Evolutionary conservation across 2,797 vertebrate genomes (phyloP), one percentile per base, ranked within the genome.

Genomic region (Eurystomus glaucurus): DNA sequence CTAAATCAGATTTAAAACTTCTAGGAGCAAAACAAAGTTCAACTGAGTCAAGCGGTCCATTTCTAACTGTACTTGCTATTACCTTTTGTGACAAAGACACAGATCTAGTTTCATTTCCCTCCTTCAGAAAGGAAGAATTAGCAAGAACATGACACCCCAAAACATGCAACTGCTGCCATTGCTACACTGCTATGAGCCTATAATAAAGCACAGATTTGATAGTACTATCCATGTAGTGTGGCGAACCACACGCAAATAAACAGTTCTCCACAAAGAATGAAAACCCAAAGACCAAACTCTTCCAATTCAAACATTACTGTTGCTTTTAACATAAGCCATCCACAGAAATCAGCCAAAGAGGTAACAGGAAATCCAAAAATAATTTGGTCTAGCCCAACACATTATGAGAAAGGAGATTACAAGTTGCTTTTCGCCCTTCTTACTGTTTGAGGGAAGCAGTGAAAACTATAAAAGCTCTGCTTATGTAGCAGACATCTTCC

Each of bases 221-320:
- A 98, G 93, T 81, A 92, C 96, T 98, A 98, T 95, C 96, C 95
- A 54, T 97, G 97, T 96, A 97, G 95, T 96, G 96, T 75, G 97
- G 98, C 21, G 3, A 98, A 98, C 97, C 98, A 97, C 97, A 98
- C 91, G 97, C 97, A 98, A 98, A 98, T 97, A 98, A 98, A 98
- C 97, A 98, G 96, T 96, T 97, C 90, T 97, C 94, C 79, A 33
- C 14, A 55, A 98, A 98, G 96, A 98, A 98, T 84, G 93, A 97
- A 97, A 98, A 97, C 86, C 80, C 86, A n/a, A 96, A 97, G 91
- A 94, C 90, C 92, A 96, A 94, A 65, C 46, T 45, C 58, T 96
- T 98, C 98, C 98, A 98, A 96, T 95, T 97, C 90, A 98, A 98
- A 98, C 94, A 98, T 96, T 94, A 94, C 89, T 97, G 95, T 97